These are phyloP conservation scores for Leptestheria dahalacensis DNA, from an alignment of 1,140 invertebrate species.

Conservation along the genomic window DNA sequence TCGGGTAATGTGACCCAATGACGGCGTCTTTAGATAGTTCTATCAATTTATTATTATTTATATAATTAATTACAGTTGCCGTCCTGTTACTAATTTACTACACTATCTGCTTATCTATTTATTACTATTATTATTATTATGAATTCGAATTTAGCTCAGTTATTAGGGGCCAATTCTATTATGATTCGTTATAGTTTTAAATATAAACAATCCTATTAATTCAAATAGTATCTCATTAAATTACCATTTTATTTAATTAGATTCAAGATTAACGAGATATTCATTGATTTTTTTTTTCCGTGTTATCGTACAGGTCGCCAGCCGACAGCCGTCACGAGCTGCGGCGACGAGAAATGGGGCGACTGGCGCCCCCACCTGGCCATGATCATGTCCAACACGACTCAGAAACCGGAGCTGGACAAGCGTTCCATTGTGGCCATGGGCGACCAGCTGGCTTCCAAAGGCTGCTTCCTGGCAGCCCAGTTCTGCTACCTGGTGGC, in stretches of 20 bases:
- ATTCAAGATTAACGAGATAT: too few species aligned
- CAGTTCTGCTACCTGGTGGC: conserved; percentile 90
- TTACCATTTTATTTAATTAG: too few species aligned
- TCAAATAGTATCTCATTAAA: background rate
- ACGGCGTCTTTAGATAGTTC: conserved; percentile 35
- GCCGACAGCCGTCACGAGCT: conserved; percentile 27
- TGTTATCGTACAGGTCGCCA: background rate
- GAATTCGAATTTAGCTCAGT: too few species aligned
- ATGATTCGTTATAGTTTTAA: too few species aligned
- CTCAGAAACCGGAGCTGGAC: conserved; percentile 61
- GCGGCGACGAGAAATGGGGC: conserved; percentile 75
- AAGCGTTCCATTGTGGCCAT: conserved; percentile 64
- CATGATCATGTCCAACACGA: conserved; percentile 80
- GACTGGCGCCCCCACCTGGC: conserved; percentile 92
- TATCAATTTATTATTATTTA: background rate
- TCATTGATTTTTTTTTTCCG: background rate
- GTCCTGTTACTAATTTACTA: too few species aligned
- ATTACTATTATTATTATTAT: too few species aligned
- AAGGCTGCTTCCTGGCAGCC: conserved; percentile 54
- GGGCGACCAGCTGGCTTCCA: conserved; percentile 45
- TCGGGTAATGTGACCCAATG: conserved; percentile 62
- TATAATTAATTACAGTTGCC: too few species aligned
- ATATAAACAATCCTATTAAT: too few species aligned
- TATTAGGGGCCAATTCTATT: too few species aligned
- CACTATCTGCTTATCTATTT: too few species aligned